These are phyloP conservation scores for Glaucidium brasilianum DNA, from an alignment of 2,113 vertebrate genomes.

Conservation along the genomic window DNA sequence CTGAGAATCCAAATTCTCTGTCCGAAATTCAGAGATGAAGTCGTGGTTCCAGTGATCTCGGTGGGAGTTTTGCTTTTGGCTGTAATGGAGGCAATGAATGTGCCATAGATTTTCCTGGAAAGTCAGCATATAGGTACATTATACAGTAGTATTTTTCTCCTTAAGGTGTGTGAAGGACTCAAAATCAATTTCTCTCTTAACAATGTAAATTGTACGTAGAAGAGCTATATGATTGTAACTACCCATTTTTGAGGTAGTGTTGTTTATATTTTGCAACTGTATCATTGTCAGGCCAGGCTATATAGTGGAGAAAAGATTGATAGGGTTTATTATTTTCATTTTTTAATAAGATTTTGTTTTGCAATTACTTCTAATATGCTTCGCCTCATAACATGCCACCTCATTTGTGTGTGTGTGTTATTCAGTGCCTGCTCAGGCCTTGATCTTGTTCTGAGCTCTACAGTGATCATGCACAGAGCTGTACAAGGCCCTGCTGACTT, in stretches of 20 bases:
- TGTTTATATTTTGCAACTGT: not conserved
- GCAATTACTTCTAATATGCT: not conserved
- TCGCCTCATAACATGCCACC: not conserved
- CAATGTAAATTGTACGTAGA: not conserved
- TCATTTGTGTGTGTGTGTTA: not conserved
- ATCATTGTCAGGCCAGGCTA: not conserved
- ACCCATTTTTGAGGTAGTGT: not conserved
- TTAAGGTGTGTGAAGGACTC: not conserved
- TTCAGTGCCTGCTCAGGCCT: not conserved
- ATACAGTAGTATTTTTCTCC: not conserved
- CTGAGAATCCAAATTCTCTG: not conserved
- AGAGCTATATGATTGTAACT: not conserved
- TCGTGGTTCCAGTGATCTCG: accelerated
- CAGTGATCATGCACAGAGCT: not conserved
- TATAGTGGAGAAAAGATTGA: not conserved
- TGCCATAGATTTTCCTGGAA: not conserved
- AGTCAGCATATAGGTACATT: accelerated
- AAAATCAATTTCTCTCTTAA: not conserved
- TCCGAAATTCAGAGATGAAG: not conserved
- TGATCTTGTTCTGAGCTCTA: not conserved
- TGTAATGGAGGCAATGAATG: not conserved
- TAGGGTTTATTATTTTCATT: not conserved
- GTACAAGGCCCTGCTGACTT: not conserved
- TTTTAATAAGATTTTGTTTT: not conserved
- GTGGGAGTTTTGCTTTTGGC: not conserved